These are phyloP conservation scores for Stigmatopora argus DNA, from an alignment of 2,113 vertebrate genomes.

Conservation along the genomic window DNA sequence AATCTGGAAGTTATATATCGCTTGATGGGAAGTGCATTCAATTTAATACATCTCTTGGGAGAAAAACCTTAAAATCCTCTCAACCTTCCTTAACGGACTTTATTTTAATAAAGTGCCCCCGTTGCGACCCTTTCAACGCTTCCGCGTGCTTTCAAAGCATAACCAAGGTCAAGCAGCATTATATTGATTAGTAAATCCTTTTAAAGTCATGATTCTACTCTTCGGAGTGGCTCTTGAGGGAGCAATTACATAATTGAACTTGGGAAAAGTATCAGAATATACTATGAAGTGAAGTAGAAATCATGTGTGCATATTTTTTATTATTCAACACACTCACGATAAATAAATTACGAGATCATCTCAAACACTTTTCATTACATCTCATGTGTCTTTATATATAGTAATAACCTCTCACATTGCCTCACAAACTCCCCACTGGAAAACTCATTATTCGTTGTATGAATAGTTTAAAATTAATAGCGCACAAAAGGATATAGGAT, in stretches of 20 bases:
- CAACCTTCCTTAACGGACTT: neutral
- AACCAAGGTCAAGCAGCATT: constrained; percentile 20
- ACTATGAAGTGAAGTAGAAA: neutral
- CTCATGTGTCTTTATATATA: neutral
- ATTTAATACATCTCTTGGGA: too few relatives aligned
- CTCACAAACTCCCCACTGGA: neutral
- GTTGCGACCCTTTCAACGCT: neutral
- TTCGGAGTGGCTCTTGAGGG: neutral
- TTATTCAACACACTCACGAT: neutral
- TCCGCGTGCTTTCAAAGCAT: constrained; percentile 20
- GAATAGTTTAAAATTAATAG: too few relatives aligned
- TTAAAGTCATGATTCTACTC: constrained; percentile 33
- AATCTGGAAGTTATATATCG: neutral
- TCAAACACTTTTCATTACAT: neutral
- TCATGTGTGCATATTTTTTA: neutral
- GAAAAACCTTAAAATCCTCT: neutral
- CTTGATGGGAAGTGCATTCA: too few relatives aligned
- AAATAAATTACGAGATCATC: neutral
- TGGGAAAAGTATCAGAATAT: neutral
- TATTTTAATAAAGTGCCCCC: neutral
- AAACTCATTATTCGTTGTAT: neutral
- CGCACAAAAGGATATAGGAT: too few relatives aligned
- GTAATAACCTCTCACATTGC: neutral
- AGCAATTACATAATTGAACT: neutral
- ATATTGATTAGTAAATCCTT: constrained; percentile 35